A percentile compares a stretch with the other conserved stretches of the same genome.
phyloP scores from a whole-genome alignment of 2,113 vertebrate genomes.

The Alectura lathami region DNA sequence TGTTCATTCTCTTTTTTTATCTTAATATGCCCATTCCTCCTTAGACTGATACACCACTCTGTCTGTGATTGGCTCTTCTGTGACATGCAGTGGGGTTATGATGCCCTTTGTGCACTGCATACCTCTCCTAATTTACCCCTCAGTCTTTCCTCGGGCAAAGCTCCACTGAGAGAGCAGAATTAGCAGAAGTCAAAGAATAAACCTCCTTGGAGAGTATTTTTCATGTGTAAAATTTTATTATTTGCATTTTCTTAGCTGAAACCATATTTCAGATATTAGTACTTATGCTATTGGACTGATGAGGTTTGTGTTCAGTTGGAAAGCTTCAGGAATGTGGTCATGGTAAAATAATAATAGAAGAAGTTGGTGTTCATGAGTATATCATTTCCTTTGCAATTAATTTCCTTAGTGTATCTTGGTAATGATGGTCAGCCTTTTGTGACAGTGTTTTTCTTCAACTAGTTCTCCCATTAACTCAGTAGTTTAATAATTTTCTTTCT shows the following conservation, averaged over 20 bases:
- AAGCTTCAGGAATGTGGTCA: background rate
- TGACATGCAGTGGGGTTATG: background rate
- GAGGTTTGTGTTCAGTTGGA: background rate
- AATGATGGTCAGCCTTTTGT: background rate
- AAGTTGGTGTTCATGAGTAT: background rate
- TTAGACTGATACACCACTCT: background rate
- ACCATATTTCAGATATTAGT: background rate
- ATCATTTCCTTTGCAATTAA: background rate
- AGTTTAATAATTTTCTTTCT: background rate
- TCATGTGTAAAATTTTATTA: background rate
- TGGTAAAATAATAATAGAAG: background rate
- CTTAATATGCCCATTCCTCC: background rate
- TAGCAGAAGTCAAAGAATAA: background rate
- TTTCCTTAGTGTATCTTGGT: background rate
- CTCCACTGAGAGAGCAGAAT: background rate
- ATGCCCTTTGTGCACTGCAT: background rate
- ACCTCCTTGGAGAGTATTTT: background rate
- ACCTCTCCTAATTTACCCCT: background rate
- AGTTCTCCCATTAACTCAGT: background rate
- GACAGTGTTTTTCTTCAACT: background rate
- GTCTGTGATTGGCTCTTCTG: background rate
- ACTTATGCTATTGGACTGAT: background rate
- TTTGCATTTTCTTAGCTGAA: background rate
- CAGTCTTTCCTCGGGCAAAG: background rate
- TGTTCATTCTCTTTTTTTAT: background rate